These are phyloP conservation scores for Abramis brama DNA, from an alignment of 2,113 vertebrate species.

Conservation along the genomic window DNA sequence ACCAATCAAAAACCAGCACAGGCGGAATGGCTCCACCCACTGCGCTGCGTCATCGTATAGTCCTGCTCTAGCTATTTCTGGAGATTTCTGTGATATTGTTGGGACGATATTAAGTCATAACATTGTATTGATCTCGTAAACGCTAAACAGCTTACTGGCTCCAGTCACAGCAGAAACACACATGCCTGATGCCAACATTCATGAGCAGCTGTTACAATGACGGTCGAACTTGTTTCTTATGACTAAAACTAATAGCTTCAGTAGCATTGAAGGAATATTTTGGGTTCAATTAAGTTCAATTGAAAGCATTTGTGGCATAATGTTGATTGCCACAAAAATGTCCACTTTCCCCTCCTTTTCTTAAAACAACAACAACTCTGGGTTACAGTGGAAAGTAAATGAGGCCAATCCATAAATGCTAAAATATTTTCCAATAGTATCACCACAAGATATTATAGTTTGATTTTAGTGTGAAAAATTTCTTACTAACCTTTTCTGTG, in stretches of 20 bases:
- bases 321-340: not conserved
- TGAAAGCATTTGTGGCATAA: not conserved
- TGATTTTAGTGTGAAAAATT: too few species aligned
- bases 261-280: not conserved
- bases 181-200: not conserved
- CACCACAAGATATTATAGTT: not conserved
- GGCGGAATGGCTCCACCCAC: not conserved
- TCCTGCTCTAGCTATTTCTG: not conserved
- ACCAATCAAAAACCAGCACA: conserved; percentile 29
- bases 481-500: too few species aligned
- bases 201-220: conserved; percentile 24
- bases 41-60: not conserved
- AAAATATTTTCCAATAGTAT: not conserved
- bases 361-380: not conserved
- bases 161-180: not conserved
- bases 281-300: not conserved
- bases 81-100: not conserved
- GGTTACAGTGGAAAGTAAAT: not conserved
- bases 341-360: not conserved
- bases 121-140: not conserved
- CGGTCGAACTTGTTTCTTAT: not conserved
- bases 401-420: not conserved
- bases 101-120: not conserved
- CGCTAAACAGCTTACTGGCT: not conserved
- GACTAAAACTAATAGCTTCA: not conserved